Evolutionary conservation across 2,113 vertebrate genomes (phyloP), one percentile per base, ranked within the genome.

Genomic region (Oncorhynchus gorbuscha): DNA sequence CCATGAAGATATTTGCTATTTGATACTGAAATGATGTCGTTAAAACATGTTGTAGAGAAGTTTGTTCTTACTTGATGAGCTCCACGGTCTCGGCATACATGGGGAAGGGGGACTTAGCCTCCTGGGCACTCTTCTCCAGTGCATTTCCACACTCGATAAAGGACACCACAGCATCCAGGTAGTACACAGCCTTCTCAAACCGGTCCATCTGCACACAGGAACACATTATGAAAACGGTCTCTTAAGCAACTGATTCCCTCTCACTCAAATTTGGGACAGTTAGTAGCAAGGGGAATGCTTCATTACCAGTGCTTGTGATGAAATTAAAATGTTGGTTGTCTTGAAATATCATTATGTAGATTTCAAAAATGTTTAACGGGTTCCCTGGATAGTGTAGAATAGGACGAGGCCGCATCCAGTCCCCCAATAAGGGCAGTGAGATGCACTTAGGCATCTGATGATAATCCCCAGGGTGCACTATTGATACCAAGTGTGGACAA

Each of bases 41-140:
- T 45, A 45, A 45, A 45, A 45, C 39, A 45, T 45, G 8, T 39
- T 7, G 39, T 39, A 39, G 39, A 39, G 35, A 39, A 39, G 35
- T 11, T 45, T 45, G 49, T 22, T 16, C 98, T 94, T 95, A 99
- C 98, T 98, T 99, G 91, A 99, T 99, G 76, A 99, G 95, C 87
- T 99, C 98, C 92, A 98, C 98, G 0, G 98, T 99, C 90, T 99
- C 98, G 67, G 97, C 97, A 86, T 99, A 99, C 97, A 99, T 99
- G 75, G 95, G 98, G 91, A 98, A 99, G 48, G 98, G 98, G 73
- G 98, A 99, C 87, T 99, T 99, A 88, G 97, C 96, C 91, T 99
- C 97, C 90, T 99, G 97, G 82, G 97, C 96, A 6, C 95, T 99
- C 89, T 96, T 97, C 93, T 99, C 98, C 88, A 99, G 89, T 1